Evolutionary conservation across 2,113 vertebrate genomes (phyloP), one percentile per base, ranked within the genome.

Genomic region (Aptenodytes patagonicus): DNA sequence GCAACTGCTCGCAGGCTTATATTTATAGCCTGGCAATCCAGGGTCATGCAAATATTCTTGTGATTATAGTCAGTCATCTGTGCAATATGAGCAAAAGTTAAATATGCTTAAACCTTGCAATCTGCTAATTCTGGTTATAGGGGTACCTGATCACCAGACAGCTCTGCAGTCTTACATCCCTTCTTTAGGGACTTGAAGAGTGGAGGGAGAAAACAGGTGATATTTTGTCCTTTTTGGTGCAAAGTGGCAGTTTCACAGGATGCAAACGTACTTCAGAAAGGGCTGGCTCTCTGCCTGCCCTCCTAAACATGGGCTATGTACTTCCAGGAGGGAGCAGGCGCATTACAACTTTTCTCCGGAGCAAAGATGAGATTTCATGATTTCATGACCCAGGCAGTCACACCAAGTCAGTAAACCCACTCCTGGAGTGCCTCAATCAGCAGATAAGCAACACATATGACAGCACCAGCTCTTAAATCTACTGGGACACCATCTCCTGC

Each of bases 301-400:
- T 65, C 38, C 14, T 36, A 47, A 42, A 58, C 21, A 4, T 4
- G 9, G 34, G 12, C 25, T 21, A 36, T 6, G 18, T n/a, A 24
- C 34, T 76, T 64, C 34, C 40, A n/a, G 16, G 22, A 73, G 26
- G n/a, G 12, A 89, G 22, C 18, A 42, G 36, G 24, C 0, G 0
- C 3, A 0, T 38, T 58, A 31, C 0, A 1, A 40, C 24, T 54
- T 46, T 52, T 82, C 29, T 47, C 40, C 2, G 0, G 28, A n/a
- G n/a, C 1, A 0, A 55, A 62, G 31, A 10, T 11, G 40, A 13
- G 6, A 46, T 55, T 54, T 32, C 38, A 8, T 4, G 6, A 54
- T 69, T 58, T 58, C 34, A 5, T 29, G 49, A 32, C n/a, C 47
- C 38, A n/a, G 24, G 11, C 1, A 17, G 32, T 17, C 77, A 10